Evolutionary conservation across 2,888 invertebrate species (phyloP).

Genomic region (Leptinotarsa rubiginosa): DNA sequence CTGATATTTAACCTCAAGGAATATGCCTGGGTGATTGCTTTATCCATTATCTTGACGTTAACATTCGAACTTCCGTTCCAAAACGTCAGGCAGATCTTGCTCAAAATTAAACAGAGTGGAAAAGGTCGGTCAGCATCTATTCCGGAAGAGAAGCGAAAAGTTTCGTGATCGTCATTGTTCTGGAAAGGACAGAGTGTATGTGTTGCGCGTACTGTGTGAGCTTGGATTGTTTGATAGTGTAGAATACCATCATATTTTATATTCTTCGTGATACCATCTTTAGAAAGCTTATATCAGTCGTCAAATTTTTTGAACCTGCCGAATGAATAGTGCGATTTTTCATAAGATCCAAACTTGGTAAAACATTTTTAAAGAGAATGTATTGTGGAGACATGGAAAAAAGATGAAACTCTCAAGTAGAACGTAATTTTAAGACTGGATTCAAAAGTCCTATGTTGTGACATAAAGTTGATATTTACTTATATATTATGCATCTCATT

Average conservation of each 20-base stretch:
- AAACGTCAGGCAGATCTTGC: constrained; percentile 72
- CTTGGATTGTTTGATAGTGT: background rate
- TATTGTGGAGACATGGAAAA: no score
- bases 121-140: background rate
- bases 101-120: constrained; percentile 54
- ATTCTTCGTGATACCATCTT: no score
- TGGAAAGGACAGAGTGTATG: background rate
- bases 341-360: no score
- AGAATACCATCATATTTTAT: background rate
- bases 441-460: no score
- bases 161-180: constrained; percentile 12
- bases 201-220: background rate
- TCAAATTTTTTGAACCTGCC: no score
- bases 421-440: no score
- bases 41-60: constrained; percentile 72
- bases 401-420: no score
- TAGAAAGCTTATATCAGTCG: no score
- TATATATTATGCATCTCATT: no score
- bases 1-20: constrained; percentile 73
- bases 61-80: constrained; percentile 78
- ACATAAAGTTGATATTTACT: no score
- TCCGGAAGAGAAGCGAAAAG: constrained; percentile 9
- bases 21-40: constrained; percentile 69
- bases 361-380: no score
- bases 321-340: no score